Percentiles rank a stretch among this genome's conserved stretches.
These are phyloP conservation scores for Euwallacea fornicatus DNA, from an alignment of 1,140 invertebrate genomes.

Conservation along the genomic window DNA sequence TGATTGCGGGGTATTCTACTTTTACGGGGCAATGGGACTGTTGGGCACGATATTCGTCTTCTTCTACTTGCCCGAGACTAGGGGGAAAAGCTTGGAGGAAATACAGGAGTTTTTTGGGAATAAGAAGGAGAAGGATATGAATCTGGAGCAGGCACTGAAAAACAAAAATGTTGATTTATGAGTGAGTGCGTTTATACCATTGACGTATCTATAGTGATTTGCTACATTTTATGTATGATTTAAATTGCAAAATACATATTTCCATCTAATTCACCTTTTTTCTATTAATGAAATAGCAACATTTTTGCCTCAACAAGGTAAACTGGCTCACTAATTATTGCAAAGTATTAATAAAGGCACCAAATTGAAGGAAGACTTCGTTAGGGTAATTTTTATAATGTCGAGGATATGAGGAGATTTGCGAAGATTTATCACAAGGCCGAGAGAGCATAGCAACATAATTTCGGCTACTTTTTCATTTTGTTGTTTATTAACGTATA, in stretches of 20 bases:
- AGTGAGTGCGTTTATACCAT: background rate
- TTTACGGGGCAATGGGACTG: constrained; percentile 69
- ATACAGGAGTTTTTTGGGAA: constrained; percentile 64
- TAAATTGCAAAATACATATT: background rate
- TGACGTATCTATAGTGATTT: background rate
- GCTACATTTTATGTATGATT: background rate
- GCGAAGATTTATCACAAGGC: too few species aligned
- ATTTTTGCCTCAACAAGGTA: too few species aligned
- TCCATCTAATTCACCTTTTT: background rate
- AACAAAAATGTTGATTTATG: background rate
- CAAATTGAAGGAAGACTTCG: too few species aligned
- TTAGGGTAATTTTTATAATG: too few species aligned
- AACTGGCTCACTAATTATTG: too few species aligned
- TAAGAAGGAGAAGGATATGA: background rate
- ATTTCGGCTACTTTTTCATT: too few species aligned
- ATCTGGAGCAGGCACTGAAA: background rate
- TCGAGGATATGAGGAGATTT: too few species aligned
- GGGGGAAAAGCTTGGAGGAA: constrained; percentile 72
- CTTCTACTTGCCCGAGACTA: constrained; percentile 77
- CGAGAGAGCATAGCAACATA: too few species aligned
- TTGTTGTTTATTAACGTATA: too few species aligned
- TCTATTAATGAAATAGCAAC: too few species aligned
- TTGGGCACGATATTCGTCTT: constrained; percentile 69
- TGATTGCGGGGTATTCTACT: constrained; percentile 66
- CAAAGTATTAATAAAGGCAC: too few species aligned